Evolutionary conservation across 2,113 vertebrate species (phyloP).

Genomic region (Ptychochromis oligacanthus): DNA sequence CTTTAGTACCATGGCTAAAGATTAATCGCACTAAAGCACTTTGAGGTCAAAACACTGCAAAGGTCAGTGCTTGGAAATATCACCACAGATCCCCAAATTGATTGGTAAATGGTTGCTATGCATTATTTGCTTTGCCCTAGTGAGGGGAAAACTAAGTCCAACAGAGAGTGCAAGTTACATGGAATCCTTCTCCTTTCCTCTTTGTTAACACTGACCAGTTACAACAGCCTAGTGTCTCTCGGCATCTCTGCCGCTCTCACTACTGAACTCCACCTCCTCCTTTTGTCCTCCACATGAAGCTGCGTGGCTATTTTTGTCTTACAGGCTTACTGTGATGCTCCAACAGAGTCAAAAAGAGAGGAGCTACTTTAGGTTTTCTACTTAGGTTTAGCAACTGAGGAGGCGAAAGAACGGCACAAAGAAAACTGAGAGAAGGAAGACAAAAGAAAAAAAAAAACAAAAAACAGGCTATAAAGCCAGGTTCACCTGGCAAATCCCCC

Average conservation of each 20-base stretch:
- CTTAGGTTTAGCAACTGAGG: conserved; percentile 5
- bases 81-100: background rate
- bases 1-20: background rate
- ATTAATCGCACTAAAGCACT: background rate
- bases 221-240: background rate
- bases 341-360: background rate
- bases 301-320: conserved; percentile 14
- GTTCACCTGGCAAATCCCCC: conserved; percentile 23
- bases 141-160: background rate
- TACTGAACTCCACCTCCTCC: background rate
- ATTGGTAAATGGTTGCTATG: background rate
- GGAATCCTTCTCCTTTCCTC: background rate
- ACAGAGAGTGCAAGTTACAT: background rate
- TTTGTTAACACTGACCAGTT: background rate
- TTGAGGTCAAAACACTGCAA: background rate
- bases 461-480: background rate
- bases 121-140: background rate
- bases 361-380: background rate
- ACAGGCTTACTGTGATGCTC: background rate
- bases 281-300: background rate
- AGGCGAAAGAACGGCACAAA: background rate
- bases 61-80: background rate
- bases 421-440: background rate
- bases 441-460: background rate
- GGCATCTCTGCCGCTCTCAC: background rate